A percentile compares a stretch with the other conserved stretches of the same genome.
These are phyloP conservation scores for Rostratula benghalensis DNA, from an alignment of 2,113 vertebrate genomes.

Conservation along the genomic window DNA sequence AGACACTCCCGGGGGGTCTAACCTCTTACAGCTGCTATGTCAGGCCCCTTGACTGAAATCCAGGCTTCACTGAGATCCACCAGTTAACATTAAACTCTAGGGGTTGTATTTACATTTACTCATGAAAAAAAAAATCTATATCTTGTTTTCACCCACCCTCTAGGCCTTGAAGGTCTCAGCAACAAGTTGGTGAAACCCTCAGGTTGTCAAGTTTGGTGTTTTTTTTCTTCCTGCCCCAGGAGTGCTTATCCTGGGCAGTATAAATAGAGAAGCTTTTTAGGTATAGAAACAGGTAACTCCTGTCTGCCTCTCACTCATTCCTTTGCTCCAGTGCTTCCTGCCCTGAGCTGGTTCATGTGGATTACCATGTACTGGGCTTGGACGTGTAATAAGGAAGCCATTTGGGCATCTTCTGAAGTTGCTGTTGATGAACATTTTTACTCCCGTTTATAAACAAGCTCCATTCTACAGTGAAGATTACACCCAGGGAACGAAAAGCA, in stretches of 20 bases:
- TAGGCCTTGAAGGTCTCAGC: background rate
- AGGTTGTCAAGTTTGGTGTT: background rate
- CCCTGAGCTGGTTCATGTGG: background rate
- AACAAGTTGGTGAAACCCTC: background rate
- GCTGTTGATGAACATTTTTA: background rate
- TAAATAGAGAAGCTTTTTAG: background rate
- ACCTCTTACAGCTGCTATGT: background rate
- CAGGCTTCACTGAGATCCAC: background rate
- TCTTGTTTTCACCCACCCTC: rapidly evolving
- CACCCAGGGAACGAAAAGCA: background rate
- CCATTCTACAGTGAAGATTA: background rate
- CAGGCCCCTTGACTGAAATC: background rate
- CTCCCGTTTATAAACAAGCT: background rate
- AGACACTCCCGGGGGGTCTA: background rate
- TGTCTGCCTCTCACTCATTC: background rate
- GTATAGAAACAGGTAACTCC: background rate
- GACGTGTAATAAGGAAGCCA: background rate
- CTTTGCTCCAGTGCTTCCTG: background rate
- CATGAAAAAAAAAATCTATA: background rate
- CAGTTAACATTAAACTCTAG: background rate
- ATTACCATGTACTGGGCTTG: background rate
- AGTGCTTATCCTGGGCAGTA: background rate
- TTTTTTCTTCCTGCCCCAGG: background rate
- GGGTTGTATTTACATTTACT: background rate
- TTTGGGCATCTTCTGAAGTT: background rate